phyloP scores from a whole-genome alignment of 2,113 vertebrate species.

The Brachyhypopomus occidentalis region DNA sequence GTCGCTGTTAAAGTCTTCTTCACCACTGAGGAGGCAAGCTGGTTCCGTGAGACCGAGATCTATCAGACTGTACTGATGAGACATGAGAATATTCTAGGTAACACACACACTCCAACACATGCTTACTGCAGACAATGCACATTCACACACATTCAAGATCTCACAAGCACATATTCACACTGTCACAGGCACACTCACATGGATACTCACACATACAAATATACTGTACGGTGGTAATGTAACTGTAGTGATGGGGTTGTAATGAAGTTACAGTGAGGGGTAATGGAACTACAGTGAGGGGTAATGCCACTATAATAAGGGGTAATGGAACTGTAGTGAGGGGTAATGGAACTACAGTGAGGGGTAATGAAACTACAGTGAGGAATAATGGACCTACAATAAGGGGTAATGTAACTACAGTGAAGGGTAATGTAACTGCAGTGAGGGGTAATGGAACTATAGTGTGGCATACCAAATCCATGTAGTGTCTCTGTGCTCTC shows the following conservation, averaged over 20 bases:
- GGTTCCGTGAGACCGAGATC: constrained; percentile 98
- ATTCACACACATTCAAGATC: background rate
- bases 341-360: too few species aligned
- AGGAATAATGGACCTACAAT: too few species aligned
- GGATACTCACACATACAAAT: background rate
- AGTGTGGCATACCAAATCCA: too few species aligned
- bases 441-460: too few species aligned
- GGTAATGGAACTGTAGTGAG: too few species aligned
- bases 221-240: background rate
- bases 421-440: too few species aligned
- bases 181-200: background rate
- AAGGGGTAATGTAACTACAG: background rate
- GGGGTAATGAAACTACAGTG: too few species aligned
- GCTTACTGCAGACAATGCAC: background rate
- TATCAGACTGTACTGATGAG: constrained; percentile 98
- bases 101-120: constrained; percentile 48
- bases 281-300: too few species aligned
- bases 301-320: too few species aligned
- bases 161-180: background rate
- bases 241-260: too few species aligned
- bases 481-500: background rate
- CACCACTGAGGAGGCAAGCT: constrained; percentile 96
- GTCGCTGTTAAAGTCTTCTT: constrained; percentile 98
- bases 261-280: too few species aligned
- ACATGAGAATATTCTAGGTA: constrained; percentile 96